Evolutionary conservation across 23 tunicate genomes (phyloP), one percentile per base, ranked within the genome.

Genomic region (Halocynthia roretzi): DNA sequence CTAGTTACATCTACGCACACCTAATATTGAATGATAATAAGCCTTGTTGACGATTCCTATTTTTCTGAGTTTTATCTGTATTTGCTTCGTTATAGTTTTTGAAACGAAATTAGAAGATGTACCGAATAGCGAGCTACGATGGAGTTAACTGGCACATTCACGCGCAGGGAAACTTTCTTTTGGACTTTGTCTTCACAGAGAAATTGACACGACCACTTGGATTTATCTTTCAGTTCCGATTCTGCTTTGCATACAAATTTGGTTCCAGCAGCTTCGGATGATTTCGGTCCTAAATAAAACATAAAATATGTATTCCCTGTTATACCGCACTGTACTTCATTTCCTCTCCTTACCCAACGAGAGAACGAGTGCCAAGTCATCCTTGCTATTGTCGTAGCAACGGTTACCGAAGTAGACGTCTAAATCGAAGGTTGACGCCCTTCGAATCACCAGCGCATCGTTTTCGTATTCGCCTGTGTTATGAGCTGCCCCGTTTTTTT

Each of bases 71-170:
- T 31, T 31, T 31, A 31, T 31, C 44, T 31, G 44, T 31, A 31
- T 31, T 1, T 31, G 44, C 4, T 0, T 31, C 4, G 44, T 31
- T 31, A 31, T 31, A 31, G 44, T 31, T 31, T 31, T 31, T 31
- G 4, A 31, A 31, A 31, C 44, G 44, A 31, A 31, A 31, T 31
- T 31, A 31, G 4, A 31, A 31, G 44, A 31, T 64, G 18, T 8
- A 88, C 65, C 63, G 74, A 67, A 84, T 88, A 88, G 7, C 84
- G 77, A 50, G 87, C 95, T 75, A 88, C 54, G 74, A 88, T 88
- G n/a, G 95, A 87, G 64, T 72, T 72, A 10, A 84, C 66, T 8
- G 95, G 95, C 49, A 88, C 64, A 72, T 88, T 83, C 21, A 88
- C 81, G 15, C 79, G 68, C 12, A 88, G 79, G 23, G 71, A 68